Evolutionary conservation across 1,140 invertebrate species (phyloP).

Genomic region (Apolygus lucorum): DNA sequence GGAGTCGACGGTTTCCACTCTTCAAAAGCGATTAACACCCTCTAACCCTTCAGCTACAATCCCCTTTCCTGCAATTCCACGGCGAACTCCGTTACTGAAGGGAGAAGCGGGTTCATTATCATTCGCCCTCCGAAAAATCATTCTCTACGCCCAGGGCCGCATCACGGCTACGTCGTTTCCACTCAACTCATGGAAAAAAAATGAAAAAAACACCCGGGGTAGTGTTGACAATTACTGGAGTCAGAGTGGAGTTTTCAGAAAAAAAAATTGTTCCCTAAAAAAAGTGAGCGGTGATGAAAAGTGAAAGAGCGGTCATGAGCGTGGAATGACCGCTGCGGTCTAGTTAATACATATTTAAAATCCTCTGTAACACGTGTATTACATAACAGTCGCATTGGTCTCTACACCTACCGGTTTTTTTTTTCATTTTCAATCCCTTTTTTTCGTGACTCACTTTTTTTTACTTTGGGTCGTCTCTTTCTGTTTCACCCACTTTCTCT

Average conservation of each 20-base stretch:
- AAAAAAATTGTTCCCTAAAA: not conserved
- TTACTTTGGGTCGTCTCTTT: slow-evolving; percentile 28
- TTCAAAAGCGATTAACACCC: not conserved
- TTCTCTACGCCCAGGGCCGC: too few relatives aligned
- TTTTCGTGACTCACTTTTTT: slow-evolving; percentile 25
- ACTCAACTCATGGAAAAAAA: not conserved
- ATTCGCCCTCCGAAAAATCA: not conserved
- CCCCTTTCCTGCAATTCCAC: too few relatives aligned
- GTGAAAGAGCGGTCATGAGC: not conserved
- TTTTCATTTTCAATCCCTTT: slow-evolving; percentile 29
- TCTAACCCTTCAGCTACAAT: not conserved
- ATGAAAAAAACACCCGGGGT: not conserved
- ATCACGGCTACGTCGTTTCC: not conserved
- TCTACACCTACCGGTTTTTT: slow-evolving; percentile 36
- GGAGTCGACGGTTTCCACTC: not conserved
- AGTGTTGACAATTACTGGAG: not conserved
- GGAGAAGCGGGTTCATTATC: not conserved
- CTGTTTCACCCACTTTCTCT: slow-evolving; percentile 23
- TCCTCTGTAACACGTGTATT: slow-evolving; percentile 18
- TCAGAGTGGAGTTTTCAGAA: not conserved
- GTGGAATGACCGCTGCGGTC: slow-evolving; percentile 1
- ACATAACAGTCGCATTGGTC: slow-evolving; percentile 30
- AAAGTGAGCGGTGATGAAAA: slow-evolving; percentile 3
- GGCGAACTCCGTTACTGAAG: too few relatives aligned
- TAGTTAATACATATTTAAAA: slow-evolving; percentile 12